Base-by-base conservation (phyloP, 2,113 vertebrate species). In the Ellobius talpinus region DNA sequence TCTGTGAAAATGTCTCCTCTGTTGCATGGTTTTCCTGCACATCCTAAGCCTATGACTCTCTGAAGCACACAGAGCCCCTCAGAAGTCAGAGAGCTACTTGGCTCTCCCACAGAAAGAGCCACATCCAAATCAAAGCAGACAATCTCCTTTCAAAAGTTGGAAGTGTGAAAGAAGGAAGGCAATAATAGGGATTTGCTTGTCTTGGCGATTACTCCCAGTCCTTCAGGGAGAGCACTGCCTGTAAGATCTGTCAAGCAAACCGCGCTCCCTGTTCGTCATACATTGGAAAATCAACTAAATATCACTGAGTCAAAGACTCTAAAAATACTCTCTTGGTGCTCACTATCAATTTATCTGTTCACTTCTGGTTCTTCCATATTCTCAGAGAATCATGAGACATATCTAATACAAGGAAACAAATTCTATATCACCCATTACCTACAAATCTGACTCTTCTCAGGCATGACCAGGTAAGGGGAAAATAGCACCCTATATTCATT, bases 241-340 rank as follows among this genome's bases (percentile, higher is more conserved):
- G 8, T 17, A 23, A 39, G 17, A 90, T 52, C 63, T 84, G 23
- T 88, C 72, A 72, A 65, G 78, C 78, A 97, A 92, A 86, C 72
- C 90, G 92, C 66, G 42, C 17, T 70, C 4, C 36, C 31, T 3
- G 31, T 91, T 94, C 24, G 90, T 88, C 23, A 87, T 68, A 66
- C 66, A 76, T 72, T 73, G 47, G 87, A 58, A 94, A 93, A 87
- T 92, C 65, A 90, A 47, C 68, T 89, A 84, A 92, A 85, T 58
- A 31, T 24, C 58, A 70, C 39, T 36, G 13, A 96, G 79, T 1
- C 14, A 92, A 84, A 66, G 45, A 90, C n/a, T 91, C 7, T 70
- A 85, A 96, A 89, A 72, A 66, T 42, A 82, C 14, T 92, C 33
- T 63, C 23, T 39, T 26, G n/a, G 50, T 2, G 55, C 24, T 90